phyloP scores from a whole-genome alignment of 2,888 invertebrate genomes.

The Phaonia tiefii region DNA sequence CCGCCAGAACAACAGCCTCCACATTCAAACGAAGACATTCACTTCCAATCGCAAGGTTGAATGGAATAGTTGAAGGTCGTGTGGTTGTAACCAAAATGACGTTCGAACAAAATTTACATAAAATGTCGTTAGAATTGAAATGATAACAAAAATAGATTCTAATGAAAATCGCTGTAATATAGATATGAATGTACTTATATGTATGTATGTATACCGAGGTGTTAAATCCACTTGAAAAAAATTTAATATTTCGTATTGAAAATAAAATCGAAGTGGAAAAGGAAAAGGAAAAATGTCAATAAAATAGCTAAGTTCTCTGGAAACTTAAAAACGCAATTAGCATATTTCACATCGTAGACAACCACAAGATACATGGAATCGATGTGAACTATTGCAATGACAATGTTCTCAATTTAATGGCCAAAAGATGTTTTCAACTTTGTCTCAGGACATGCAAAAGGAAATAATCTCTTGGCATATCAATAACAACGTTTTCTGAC shows the following conservation, averaged over 20 bases:
- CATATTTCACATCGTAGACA: slow-evolving; percentile 46
- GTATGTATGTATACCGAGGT: no score
- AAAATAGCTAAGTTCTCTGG: neutral
- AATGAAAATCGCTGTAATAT: slow-evolving; percentile 17
- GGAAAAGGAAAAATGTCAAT: neutral
- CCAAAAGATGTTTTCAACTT: neutral
- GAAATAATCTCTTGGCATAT: neutral
- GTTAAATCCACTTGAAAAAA: neutral
- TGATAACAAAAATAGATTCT: neutral
- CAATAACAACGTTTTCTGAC: slow-evolving; percentile 22
- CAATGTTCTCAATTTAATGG: neutral
- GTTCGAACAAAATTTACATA: no score
- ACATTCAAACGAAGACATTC: slow-evolving; percentile 44
- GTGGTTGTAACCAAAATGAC: neutral
- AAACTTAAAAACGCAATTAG: slow-evolving; percentile 50
- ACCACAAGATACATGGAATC: neutral
- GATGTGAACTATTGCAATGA: neutral
- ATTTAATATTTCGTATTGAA: neutral
- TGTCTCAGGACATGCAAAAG: slow-evolving; percentile 3
- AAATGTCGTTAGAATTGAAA: slow-evolving; percentile 7
- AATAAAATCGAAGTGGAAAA: slow-evolving; percentile 5
- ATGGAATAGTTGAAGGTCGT: slow-evolving; percentile 59
- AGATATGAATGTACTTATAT: neutral
- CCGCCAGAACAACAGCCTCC: neutral
- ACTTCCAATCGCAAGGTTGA: slow-evolving; percentile 51